Base-by-base conservation (phyloP, 2,888 invertebrate species). In the Oxyteleia sp. region DNA sequence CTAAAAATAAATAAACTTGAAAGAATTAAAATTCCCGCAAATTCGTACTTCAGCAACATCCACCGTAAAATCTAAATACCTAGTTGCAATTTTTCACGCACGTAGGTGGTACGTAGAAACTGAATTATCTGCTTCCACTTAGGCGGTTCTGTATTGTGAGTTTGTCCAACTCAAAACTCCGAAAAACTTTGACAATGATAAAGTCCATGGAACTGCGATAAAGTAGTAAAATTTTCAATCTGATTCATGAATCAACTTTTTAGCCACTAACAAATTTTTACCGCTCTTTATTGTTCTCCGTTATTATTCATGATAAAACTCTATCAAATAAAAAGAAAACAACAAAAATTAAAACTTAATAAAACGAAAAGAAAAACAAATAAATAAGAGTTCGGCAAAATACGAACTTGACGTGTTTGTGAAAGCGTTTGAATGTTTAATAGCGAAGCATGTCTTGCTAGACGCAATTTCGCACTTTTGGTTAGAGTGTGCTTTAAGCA, bases 101-200 rank as follows among this genome's bases (percentile, higher is more conserved):
- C n/a, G n/a, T n/a, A n/a, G n/a, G n/a, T n/a, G n/a, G n/a, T n/a
- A n/a, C n/a, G n/a, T n/a, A n/a, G n/a, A n/a, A 59, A 43, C 23
- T 55, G 32, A 55, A 64, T 20, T 49, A 38, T 49, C 49, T 64
- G 15, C 35, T 47, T 32, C 35, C 49, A 35, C 15, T 13, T 18
- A 49, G 23, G 51, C 16, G 38, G 41, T 41, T 66, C 32, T 53
- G 51, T 41, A 53, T 53, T 32, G 3, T 26, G 26, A 66, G 51
- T 66, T 66, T 35, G 26, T 66, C 20, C 53, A 66, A 53, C 26
- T 66, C 13, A 18, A 38, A 35, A 51, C n/a, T n/a, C n/a, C n/a
- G n/a, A n/a, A n/a, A n/a, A 66, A 66, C 38, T 66, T 51, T 41
- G 16, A 53, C 53, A 66, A 66, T 63, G 49, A 49, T 49, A 64